These are phyloP conservation scores for Melanotaenia nigrans DNA, from an alignment of 2,797 vertebrate species.

Conservation along the genomic window DNA sequence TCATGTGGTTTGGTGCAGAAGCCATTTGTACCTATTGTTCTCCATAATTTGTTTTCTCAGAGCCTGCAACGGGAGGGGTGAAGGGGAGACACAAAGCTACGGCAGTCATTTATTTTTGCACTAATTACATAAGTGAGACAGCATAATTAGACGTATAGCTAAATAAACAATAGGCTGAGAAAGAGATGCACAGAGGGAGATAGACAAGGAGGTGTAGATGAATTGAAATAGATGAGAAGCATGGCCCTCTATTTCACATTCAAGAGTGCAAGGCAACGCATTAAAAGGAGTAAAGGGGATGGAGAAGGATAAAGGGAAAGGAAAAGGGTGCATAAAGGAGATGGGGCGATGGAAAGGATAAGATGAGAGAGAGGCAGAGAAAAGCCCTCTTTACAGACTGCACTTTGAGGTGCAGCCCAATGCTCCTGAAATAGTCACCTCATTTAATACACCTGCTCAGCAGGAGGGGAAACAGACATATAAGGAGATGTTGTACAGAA, in stretches of 20 bases:
- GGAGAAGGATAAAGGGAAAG: conserved; percentile 61
- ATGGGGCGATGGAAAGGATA: conserved; percentile 66
- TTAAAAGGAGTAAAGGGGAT: conserved; percentile 64
- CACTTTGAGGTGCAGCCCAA: conserved; percentile 76
- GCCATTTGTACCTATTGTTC: conserved; percentile 85
- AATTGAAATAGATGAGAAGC: conserved; percentile 59
- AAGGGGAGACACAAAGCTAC: conserved; percentile 61
- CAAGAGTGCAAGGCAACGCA: conserved; percentile 53
- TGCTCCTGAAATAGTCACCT: conserved; percentile 68
- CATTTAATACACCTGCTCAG: conserved; percentile 79
- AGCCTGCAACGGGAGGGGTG: conserved; percentile 67
- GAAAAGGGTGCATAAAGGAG: conserved; percentile 59
- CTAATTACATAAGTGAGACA: conserved; percentile 84
- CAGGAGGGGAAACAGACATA: conserved; percentile 60
- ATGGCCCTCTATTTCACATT: conserved; percentile 62
- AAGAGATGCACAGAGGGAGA: conserved; percentile 59
- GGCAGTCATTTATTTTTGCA: conserved; percentile 78
- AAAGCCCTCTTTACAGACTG: conserved; percentile 75
- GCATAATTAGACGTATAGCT: conserved; percentile 82
- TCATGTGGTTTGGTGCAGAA: conserved; percentile 82
- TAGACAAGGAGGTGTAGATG: conserved; percentile 63
- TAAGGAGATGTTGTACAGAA: conserved; percentile 58
- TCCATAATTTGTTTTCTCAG: conserved; percentile 82
- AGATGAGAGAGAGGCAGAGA: conserved; percentile 72
- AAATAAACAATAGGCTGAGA: conserved; percentile 74